A percentile compares a stretch with the other conserved stretches of the same genome.
Conservation (phyloP, 2,113 vertebrate genomes). For the Irena cyanogastra region DNA sequence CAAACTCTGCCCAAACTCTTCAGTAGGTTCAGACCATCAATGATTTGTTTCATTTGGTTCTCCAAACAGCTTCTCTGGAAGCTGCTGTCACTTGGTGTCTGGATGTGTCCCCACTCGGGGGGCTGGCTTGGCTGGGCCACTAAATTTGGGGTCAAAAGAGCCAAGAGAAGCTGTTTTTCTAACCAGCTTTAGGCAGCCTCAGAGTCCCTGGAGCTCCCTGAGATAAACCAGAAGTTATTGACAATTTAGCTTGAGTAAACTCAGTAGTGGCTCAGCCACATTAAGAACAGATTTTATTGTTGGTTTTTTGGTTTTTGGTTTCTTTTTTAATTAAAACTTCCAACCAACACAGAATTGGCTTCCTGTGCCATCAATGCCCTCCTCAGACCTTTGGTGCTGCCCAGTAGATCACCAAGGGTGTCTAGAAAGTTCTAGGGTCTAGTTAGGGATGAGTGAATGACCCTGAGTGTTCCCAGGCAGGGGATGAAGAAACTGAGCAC, state of each 20-base stretch:
- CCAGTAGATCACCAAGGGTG: rapidly evolving
- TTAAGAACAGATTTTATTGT: neutral
- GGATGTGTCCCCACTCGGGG: neutral
- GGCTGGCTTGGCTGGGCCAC: neutral
- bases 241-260: neutral
- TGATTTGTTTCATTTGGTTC: rapidly evolving
- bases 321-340: neutral
- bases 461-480: neutral
- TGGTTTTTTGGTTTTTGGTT: neutral
- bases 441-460: neutral
- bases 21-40: rapidly evolving
- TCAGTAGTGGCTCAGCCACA: neutral
- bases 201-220: neutral
- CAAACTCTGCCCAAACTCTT: neutral
- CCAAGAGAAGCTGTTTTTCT: neutral
- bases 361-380: neutral
- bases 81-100: neutral
- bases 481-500: neutral
- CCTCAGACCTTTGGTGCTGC: neutral
- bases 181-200: neutral
- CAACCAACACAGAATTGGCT: neutral
- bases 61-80: neutral
- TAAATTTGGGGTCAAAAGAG: neutral
- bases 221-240: neutral
- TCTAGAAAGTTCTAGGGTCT: neutral